phyloP scores from a whole-genome alignment of 2,888 invertebrate genomes.

The Lamellibrachia columna region DNA sequence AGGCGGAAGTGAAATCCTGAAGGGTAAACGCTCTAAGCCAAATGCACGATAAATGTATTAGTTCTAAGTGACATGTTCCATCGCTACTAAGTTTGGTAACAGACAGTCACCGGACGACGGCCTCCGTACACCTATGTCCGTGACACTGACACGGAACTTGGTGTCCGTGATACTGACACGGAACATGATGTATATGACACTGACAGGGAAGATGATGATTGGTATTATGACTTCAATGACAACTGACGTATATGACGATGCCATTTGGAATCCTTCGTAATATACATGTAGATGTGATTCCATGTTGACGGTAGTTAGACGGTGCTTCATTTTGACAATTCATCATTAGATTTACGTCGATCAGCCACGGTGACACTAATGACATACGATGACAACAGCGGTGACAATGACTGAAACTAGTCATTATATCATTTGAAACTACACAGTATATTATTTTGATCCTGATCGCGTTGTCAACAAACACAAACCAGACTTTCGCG shows the following conservation, averaged over 20 bases:
- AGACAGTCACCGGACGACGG: too few relatives aligned
- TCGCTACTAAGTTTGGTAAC: too few relatives aligned
- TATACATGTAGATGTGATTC: background rate
- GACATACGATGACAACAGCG: background rate
- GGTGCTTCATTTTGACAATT: too few relatives aligned
- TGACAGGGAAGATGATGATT: background rate
- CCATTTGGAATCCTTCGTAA: background rate
- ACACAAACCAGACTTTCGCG: background rate
- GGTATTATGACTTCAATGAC: background rate
- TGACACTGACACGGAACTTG: background rate
- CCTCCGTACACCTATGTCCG: background rate
- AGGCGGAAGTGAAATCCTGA: too few relatives aligned
- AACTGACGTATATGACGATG: background rate
- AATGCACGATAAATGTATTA: too few relatives aligned
- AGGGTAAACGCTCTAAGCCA: too few relatives aligned
- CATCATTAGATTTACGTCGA: too few relatives aligned
- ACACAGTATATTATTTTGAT: background rate
- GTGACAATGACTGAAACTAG: background rate
- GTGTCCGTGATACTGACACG: background rate
- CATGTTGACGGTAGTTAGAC: background rate
- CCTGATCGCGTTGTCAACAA: background rate
- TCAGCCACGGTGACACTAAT: background rate
- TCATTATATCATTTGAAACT: background rate
- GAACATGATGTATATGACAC: background rate
- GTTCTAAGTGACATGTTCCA: too few relatives aligned